Evolutionary conservation across 2,113 vertebrate species (phyloP).

Genomic region (Amia ocellicauda): DNA sequence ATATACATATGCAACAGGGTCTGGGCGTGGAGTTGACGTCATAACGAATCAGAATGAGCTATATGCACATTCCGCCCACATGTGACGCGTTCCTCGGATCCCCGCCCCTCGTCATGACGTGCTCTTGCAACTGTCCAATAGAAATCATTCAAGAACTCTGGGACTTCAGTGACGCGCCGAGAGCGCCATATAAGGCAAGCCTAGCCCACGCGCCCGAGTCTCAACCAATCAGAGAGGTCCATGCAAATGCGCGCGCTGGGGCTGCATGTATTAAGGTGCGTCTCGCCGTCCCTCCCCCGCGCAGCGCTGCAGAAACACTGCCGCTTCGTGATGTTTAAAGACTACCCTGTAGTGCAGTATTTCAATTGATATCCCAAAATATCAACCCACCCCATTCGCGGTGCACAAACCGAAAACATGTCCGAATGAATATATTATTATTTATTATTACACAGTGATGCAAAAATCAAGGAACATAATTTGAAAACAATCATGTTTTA

Average conservation of each 20-base stretch:
- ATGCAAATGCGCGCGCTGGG: constrained; percentile 9
- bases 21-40: neutral
- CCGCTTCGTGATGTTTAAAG: no score
- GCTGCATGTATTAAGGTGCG: no score
- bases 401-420: no score
- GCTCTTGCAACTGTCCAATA: constrained; percentile 14
- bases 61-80: neutral
- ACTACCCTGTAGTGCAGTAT: neutral
- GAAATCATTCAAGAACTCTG: no score
- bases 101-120: neutral
- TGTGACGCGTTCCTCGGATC: neutral
- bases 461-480: no score
- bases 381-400: no score
- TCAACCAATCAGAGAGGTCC: constrained; percentile 13
- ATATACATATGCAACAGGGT: constrained; percentile 1
- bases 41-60: constrained; percentile 16
- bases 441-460: no score
- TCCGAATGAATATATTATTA: no score
- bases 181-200: neutral
- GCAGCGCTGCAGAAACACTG: no score
- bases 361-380: no score
- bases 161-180: neutral
- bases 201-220: neutral
- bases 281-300: no score
- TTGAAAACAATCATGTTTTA: no score